A percentile compares a stretch with the other conserved stretches of the same genome.
Evolutionary conservation across 2,888 invertebrate genomes (phyloP).

Genomic region (Papilio elwesi): DNA sequence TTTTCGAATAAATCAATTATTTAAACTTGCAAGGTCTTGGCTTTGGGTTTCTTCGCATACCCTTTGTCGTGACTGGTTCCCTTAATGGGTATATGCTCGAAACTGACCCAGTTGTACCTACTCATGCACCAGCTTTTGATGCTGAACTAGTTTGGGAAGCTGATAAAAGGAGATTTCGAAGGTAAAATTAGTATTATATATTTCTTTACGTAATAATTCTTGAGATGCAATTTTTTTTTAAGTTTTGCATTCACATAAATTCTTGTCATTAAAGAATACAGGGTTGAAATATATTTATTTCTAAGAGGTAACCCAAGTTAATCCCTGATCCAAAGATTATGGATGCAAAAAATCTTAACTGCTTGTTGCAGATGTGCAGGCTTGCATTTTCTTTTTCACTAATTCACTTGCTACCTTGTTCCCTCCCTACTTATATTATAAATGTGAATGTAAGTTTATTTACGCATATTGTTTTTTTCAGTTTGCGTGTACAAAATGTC

Average conservation of each 20-base stretch:
- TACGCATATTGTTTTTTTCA: constrained; percentile 57
- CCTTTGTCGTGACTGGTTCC: constrained; percentile 85
- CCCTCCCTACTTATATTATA: no score
- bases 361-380: no score
- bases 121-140: constrained; percentile 86
- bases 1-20: neutral
- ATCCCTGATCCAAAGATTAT: no score
- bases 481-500: constrained; percentile 88
- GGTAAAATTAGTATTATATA: constrained; percentile 64
- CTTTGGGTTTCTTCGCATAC: constrained; percentile 81
- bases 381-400: no score
- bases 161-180: constrained; percentile 87
- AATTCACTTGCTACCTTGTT: no score
- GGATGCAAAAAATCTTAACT: no score
- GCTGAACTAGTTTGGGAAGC: constrained; percentile 92
- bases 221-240: no score
- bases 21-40: constrained; percentile 75
- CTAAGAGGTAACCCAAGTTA: no score
- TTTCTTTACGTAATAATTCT: neutral
- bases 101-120: constrained; percentile 86
- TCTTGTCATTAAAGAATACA: no score
- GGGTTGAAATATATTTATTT: no score
- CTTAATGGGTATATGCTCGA: constrained; percentile 87
- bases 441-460: no score
- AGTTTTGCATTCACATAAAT: no score